phyloP scores from a whole-genome alignment of 2,797 vertebrate species.

The Cacajao melanocephalus region DNA sequence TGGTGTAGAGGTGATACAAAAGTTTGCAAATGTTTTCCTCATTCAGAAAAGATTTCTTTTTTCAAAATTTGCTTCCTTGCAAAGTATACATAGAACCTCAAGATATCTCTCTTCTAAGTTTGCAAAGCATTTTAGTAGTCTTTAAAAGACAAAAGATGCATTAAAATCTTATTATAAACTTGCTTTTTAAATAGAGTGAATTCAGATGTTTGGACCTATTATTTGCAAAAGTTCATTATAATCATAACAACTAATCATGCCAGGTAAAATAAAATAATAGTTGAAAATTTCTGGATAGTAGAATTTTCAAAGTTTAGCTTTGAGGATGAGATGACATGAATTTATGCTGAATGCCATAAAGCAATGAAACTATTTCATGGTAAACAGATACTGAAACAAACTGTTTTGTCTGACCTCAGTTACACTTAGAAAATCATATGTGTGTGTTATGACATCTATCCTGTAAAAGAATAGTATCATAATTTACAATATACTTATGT shows the following conservation, averaged over 20 bases:
- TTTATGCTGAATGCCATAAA: constrained; percentile 8
- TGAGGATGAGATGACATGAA: neutral
- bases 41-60: constrained; percentile 1
- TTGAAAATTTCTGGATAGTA: constrained; percentile 14
- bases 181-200: neutral
- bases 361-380: neutral
- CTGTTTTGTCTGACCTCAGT: neutral
- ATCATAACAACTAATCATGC: neutral
- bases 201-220: neutral
- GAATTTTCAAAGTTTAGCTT: neutral
- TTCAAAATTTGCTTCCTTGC: neutral
- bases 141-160: neutral
- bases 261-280: constrained; percentile 18
- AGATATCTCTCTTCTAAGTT: neutral
- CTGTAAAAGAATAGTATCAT: neutral
- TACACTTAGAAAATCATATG: neutral
- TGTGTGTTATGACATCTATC: neutral
- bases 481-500: neutral
- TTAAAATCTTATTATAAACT: neutral
- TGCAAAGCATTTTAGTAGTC: neutral
- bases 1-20: neutral
- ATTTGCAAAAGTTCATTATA: neutral
- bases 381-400: constrained; percentile 18
- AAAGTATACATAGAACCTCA: neutral
- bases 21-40: constrained; percentile 10